Percentiles rank a stretch among this genome's conserved stretches.
Evolutionary conservation across 2,113 vertebrate genomes (phyloP).

Genomic region (Oreotrochilus melanogaster): DNA sequence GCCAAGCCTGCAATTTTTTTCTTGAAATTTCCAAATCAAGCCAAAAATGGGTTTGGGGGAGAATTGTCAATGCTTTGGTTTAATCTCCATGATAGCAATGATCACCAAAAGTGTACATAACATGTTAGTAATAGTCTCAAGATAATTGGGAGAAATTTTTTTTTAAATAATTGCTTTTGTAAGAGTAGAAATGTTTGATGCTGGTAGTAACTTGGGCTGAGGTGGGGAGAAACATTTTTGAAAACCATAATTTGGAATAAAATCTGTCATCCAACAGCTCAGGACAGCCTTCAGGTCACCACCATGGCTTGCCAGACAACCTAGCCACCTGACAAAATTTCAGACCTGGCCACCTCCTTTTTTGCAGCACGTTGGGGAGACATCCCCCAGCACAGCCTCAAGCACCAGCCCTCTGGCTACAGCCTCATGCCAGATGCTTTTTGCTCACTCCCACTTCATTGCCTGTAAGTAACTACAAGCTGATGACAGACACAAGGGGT

Average conservation of each 20-base stretch:
- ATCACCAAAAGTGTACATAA: background rate
- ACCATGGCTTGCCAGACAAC: accelerated
- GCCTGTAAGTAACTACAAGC: background rate
- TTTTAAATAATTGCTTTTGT: background rate
- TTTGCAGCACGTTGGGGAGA: accelerated
- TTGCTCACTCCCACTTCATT: background rate
- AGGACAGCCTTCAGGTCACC: background rate
- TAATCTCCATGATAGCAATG: background rate
- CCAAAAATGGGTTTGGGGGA: background rate
- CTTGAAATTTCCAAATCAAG: background rate
- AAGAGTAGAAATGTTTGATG: background rate
- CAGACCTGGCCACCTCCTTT: background rate
- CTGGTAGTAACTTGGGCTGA: background rate
- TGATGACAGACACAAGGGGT: accelerated
- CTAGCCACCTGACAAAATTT: background rate
- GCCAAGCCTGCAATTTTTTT: background rate
- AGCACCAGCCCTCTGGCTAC: accelerated
- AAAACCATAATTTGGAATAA: background rate
- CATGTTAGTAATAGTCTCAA: background rate
- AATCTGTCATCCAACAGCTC: background rate
- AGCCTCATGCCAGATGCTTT: accelerated
- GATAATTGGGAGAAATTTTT: background rate
- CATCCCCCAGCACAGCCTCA: background rate
- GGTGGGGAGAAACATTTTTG: background rate
- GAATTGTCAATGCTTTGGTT: background rate